These are phyloP conservation scores for Lordiphosa stackelbergi DNA, from an alignment of 1,140 invertebrate species.

Conservation along the genomic window DNA sequence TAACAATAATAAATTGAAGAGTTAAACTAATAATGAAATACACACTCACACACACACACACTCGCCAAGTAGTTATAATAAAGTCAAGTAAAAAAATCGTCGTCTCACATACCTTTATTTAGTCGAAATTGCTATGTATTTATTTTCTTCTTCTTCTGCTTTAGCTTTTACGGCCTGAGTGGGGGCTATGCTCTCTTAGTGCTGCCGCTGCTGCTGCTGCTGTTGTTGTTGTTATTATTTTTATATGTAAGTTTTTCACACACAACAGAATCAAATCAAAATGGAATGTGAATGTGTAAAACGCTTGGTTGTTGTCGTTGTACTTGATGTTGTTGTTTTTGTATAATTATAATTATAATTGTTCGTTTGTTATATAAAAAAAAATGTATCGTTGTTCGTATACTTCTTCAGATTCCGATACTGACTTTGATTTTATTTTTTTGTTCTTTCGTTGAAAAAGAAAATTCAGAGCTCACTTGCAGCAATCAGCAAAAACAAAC, in stretches of 20 bases:
- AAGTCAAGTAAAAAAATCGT: slow-evolving; percentile 51
- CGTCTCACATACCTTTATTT: slow-evolving; percentile 69
- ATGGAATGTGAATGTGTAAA: slow-evolving; percentile 65
- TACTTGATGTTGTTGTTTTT: slow-evolving; percentile 14
- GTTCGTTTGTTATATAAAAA: slow-evolving; percentile 18
- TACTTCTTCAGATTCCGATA: neutral
- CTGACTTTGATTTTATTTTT: neutral
- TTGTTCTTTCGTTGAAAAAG: slow-evolving; percentile 1
- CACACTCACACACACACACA: slow-evolving; percentile 6
- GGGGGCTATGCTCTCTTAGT: slow-evolving; percentile 37
- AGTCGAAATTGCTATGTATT: slow-evolving; percentile 68
- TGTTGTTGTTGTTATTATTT: slow-evolving; percentile 33
- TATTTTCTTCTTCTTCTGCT: slow-evolving; percentile 44
- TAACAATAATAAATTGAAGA: slow-evolving; percentile 75
- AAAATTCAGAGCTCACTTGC: neutral
- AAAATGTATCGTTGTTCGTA: no score
- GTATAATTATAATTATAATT: slow-evolving; percentile 24
- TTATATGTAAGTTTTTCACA: slow-evolving; percentile 61
- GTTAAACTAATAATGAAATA: slow-evolving; percentile 72
- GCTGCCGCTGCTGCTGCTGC: slow-evolving; percentile 17
- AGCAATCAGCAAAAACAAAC: neutral
- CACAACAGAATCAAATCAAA: slow-evolving; percentile 43
- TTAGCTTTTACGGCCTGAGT: slow-evolving; percentile 28
- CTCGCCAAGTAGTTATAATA: slow-evolving; percentile 41
- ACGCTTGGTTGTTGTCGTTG: slow-evolving; percentile 20